These are phyloP conservation scores for Anthonomus grandis DNA, from an alignment of 1,140 invertebrate species.

Conservation along the genomic window DNA sequence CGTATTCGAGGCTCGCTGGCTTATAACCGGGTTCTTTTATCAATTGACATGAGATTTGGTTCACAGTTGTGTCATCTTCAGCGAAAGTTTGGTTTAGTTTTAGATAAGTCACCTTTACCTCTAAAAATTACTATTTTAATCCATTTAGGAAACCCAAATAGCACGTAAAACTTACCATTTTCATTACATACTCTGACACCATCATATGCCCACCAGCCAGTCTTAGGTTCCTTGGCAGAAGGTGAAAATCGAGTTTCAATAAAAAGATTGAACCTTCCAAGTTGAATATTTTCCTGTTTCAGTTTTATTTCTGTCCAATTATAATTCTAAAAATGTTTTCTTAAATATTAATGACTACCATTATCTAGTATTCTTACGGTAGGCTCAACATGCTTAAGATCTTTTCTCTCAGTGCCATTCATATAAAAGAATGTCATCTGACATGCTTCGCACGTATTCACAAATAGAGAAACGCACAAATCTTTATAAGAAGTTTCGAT, in stretches of 20 bases:
- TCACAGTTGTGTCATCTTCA: constrained; percentile 9
- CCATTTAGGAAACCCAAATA: not conserved
- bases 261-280: constrained; percentile 31
- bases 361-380: constrained; percentile 12
- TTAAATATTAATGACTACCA: not conserved
- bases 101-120: constrained; percentile 34
- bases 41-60: constrained; percentile 33
- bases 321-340: constrained; percentile 24
- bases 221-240: constrained; percentile 3
- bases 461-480: constrained; percentile 34
- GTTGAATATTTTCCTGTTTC: constrained; percentile 33
- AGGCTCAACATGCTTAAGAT: constrained; percentile 28
- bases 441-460: constrained; percentile 31
- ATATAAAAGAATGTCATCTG: constrained; percentile 31
- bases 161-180: constrained; percentile 31
- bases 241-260: constrained; percentile 31
- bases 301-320: constrained; percentile 34
- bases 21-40: constrained; percentile 33
- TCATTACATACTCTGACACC: constrained; percentile 37
- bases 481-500: constrained; percentile 26
- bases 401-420: constrained; percentile 19
- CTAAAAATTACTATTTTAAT: constrained; percentile 25
- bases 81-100: constrained; percentile 24
- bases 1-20: constrained; percentile 29
- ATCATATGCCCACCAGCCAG: constrained; percentile 39